Base-by-base conservation (phyloP, 2,113 vertebrate genomes). In the Gopherus flavomarginatus region DNA sequence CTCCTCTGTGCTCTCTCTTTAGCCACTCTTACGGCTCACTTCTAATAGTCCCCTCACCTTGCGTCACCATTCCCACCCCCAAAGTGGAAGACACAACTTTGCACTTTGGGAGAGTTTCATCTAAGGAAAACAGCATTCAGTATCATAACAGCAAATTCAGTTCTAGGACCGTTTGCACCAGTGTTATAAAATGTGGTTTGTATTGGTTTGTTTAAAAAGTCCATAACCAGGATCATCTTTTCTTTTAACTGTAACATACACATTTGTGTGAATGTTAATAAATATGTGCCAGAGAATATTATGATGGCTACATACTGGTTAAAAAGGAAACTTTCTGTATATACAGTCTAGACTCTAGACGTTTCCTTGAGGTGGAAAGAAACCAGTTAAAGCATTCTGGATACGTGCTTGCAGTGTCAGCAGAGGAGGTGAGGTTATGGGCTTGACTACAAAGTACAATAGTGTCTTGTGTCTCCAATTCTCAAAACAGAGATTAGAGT, bases 371-470 rank as follows among this genome's bases (percentile, higher is more conserved):
- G 16, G 10, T 44, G 12, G 3, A 84, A 59, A 49, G 42, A 62
- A 62, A 62, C 27, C 29, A 35, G 5, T 62, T 62, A 16, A 62
- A 62, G 13, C 21, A 17, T 21, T 52, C 42, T 47, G 19, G 35
- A 38, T 31, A 31, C 3, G 6, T 86, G 8, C 0, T 38, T 81
- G 84, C 14, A 47, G 47, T 52, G 42, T 0, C 0, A 35, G 27
- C 65, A 65, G 83, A 94, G 7, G 35, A 47, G 54, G 16, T 27
- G 69, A 79, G 4, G 1, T 26, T 35, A 27, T 59, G 57, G 27
- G 59, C 59, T 62, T 96, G 79, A 21, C 42, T 85, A 2, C 9
- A 26, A 9, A 12, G 31, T 26, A 62, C 0, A 0, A 3, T 29
- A 26, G 21, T 19, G 2, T 42, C 62, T 92, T 54, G 53, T 54